Evolutionary conservation across 2,113 vertebrate species (phyloP), one percentile per base, ranked within the genome.

Genomic region (Dicaeum eximium): DNA sequence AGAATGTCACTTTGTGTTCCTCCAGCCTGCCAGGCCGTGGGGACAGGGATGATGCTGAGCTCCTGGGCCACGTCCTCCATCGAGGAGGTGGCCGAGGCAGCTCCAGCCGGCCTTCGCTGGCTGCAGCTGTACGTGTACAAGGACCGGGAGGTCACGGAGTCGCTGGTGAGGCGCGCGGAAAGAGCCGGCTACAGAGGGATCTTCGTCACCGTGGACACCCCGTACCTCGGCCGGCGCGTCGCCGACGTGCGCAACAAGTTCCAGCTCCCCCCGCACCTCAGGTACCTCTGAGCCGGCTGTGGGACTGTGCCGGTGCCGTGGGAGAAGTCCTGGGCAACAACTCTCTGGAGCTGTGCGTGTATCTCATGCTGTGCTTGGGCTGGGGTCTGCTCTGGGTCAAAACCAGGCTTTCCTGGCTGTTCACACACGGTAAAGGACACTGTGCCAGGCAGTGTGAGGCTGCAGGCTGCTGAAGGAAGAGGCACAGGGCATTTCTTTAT

Each of bases 1-100:
- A 69, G 18, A 4, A 9, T 3, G 1, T 37, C 31, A 1, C 13
- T 33, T 19, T 64, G 17, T 90, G 13, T 60, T 87, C 70, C 71
- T 60, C 14, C 96, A 99, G 99, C 99, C 62, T 99, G 99, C 95
- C 90, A 78, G 35, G 97, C 98, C 3, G 20, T 97, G 91, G 98
- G 98, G 14, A 99, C 98, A 1, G 99, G 98, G 18, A 99, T 99
- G 99, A 99, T 99, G 99, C 97, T 99, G 95, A 99, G 99, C 69
- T 99, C 99, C 69, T 99, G 99, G 99, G 98, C 99, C 44, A 99
- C 99, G 13, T 99, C 98, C 15, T 98, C 98, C 10, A 98, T 99
- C 13, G 99, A 99, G 97, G 99, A 99, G 96, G 99, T 99, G 72
- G 98, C 98, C 0, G 95, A 97, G 38, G 98, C 98, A 2, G 97